Base-by-base conservation (phyloP, 1,140 invertebrate species). In the Sycophila sp. region DNA sequence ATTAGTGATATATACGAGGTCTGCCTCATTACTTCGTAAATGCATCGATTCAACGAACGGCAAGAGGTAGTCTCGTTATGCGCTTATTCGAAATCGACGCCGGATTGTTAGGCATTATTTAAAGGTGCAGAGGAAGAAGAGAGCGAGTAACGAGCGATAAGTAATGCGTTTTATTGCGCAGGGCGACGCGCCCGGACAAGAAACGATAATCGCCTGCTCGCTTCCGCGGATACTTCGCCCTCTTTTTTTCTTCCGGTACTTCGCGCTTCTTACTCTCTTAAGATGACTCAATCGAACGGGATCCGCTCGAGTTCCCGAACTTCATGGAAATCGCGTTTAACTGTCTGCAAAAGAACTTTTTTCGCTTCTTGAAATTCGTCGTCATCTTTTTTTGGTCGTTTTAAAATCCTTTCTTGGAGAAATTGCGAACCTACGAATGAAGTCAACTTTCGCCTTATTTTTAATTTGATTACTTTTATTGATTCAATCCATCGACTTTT, bases 11-110 rank as follows among this genome's bases (percentile, higher is more conserved):
- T n/a, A n/a, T n/a, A n/a, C n/a, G n/a, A n/a, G n/a, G 60, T 17
- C 6, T 45, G 42, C 49, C 60, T 36, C 28, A 40, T 63, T 49
- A 63, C 36, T 49, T 30, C 42, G 24, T 63, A 63, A 63, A 49
- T 49, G 45, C 17, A 49, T 32, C 30, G 8, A 47, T 62, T 47
- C 30, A 19, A 32, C 40, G 40, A 47, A 62, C 17, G 40, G 26
- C 17, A 62, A 47, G 32, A 62, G 59, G 2, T 1, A 32, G 26
- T 10, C 26, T 62, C 40, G 47, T 62, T 62, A 62, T 22, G 51
- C 51, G 13, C 2, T 1, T 40, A 42, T 59, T 11, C 1, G 36
- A 56, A 56, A 19, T 56, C 8, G 55, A 22, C 13, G 56, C 36
- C n/a, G 42, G 42, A 59, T 59, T 28, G 13, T 42, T 36, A 11